These are phyloP conservation scores for Cosmia trapezina DNA, from an alignment of 2,888 invertebrate species.

Conservation along the genomic window DNA sequence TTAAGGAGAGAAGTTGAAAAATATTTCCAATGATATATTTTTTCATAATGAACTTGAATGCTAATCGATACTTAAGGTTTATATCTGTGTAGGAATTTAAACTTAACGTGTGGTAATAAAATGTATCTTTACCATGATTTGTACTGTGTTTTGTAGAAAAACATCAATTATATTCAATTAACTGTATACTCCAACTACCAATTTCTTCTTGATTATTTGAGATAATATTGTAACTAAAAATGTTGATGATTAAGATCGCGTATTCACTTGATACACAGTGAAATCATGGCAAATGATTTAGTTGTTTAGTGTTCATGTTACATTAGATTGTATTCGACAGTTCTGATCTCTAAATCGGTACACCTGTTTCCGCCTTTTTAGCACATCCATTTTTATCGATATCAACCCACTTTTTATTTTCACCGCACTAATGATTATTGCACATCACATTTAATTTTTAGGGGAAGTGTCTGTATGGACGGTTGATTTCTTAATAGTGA, in stretches of 20 bases:
- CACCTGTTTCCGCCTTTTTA: constrained; percentile 83
- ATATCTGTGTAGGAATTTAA: constrained; percentile 89
- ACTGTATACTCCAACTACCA: constrained; percentile 29
- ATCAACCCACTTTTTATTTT: constrained; percentile 77
- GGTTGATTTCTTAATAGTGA: constrained; percentile 39
- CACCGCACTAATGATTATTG: constrained; percentile 70
- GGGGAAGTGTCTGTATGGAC: constrained; percentile 22
- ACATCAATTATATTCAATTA: constrained; percentile 60
- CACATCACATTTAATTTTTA: constrained; percentile 59
- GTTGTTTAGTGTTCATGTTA: constrained; percentile 90
- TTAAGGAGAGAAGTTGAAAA: constrained; percentile 89
- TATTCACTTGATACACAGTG: constrained; percentile 64
- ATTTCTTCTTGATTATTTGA: constrained; percentile 40
- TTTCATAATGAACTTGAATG: constrained; percentile 90
- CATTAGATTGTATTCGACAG: constrained; percentile 87
- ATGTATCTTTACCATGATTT: constrained; percentile 81
- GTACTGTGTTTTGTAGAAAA: constrained; percentile 66
- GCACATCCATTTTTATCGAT: constrained; percentile 79
- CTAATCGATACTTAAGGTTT: constrained; percentile 89
- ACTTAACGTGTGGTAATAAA: constrained; percentile 87
- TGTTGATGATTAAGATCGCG: constrained; percentile 21
- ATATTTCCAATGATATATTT: constrained; percentile 91
- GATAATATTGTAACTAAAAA: constrained; percentile 29
- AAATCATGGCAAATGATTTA: constrained; percentile 84
- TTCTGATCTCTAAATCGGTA: constrained; percentile 80